Evolutionary conservation across 2,797 vertebrate species (phyloP).

Genomic region (Semaprochilodus insignis): DNA sequence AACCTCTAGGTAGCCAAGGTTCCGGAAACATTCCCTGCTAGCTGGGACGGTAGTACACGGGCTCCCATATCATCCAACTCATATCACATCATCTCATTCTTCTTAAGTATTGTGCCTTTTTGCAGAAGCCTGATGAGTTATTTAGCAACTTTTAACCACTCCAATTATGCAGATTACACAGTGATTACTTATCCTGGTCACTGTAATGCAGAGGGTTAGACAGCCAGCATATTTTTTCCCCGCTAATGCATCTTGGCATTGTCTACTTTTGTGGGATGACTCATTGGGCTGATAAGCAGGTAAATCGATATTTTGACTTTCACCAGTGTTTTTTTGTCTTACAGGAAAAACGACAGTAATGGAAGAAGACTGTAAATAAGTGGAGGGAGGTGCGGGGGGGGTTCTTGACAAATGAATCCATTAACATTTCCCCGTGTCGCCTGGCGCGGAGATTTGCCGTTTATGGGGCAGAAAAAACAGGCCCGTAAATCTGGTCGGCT

Average conservation of each 20-base stretch:
- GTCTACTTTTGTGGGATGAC: slow-evolving; percentile 68
- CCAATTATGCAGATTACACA: slow-evolving; percentile 35
- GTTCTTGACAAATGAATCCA: slow-evolving; percentile 87
- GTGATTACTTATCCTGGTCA: slow-evolving; percentile 54
- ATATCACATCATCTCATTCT: not conserved
- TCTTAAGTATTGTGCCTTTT: not conserved
- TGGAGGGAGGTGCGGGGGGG: slow-evolving; percentile 59
- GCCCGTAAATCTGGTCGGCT: slow-evolving; percentile 82
- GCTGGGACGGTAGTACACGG: not conserved
- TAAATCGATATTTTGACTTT: slow-evolving; percentile 83
- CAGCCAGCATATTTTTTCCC: slow-evolving; percentile 55
- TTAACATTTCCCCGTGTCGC: slow-evolving; percentile 87
- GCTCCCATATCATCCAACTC: not conserved
- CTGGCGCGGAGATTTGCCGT: slow-evolving; percentile 81
- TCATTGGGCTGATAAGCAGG: slow-evolving; percentile 72
- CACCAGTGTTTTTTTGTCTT: slow-evolving; percentile 69
- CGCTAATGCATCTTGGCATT: slow-evolving; percentile 62
- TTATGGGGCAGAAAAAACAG: slow-evolving; percentile 83
- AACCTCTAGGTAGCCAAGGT: too few relatives aligned
- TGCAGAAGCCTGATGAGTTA: slow-evolving; percentile 24
- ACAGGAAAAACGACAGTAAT: slow-evolving; percentile 73
- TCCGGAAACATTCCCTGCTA: too few relatives aligned
- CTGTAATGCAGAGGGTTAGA: slow-evolving; percentile 47
- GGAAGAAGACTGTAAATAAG: slow-evolving; percentile 85
- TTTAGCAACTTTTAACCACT: slow-evolving; percentile 36